Evolutionary conservation across 2,113 vertebrate species (phyloP).

Genomic region (Ranitomeya imitator): DNA sequence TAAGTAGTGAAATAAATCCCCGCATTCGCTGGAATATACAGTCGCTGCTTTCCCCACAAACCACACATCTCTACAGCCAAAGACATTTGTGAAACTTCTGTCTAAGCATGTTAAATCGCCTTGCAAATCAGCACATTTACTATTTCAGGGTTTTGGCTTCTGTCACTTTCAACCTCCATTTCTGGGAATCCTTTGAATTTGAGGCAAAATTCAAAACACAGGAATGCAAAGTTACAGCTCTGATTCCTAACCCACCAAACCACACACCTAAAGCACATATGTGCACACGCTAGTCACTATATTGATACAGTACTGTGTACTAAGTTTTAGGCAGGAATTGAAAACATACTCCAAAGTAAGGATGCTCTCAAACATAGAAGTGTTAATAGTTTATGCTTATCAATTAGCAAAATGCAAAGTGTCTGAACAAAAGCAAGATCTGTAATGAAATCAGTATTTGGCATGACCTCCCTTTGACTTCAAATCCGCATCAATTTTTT

Average conservation of each 20-base stretch:
- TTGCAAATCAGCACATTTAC: conserved; percentile 58
- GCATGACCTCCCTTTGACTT: no score
- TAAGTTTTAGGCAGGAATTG: no score
- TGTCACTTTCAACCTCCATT: conserved; percentile 41
- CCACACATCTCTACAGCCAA: conserved; percentile 54
- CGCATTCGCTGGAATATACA: conserved; percentile 26
- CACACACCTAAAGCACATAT: conserved; percentile 41
- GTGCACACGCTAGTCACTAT: conserved; percentile 12
- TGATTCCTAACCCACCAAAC: conserved; percentile 42
- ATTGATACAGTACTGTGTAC: background rate
- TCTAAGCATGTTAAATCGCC: conserved; percentile 57
- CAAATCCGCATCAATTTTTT: no score
- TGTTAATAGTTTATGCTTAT: no score
- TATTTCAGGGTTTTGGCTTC: conserved; percentile 53
- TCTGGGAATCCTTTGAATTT: conserved; percentile 55
- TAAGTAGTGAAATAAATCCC: conserved; percentile 50
- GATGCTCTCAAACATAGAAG: no score
- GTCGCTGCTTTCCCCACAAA: conserved; percentile 49
- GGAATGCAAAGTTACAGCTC: conserved; percentile 49
- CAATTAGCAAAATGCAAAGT: no score
- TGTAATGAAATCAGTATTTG: no score
- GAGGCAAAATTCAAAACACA: conserved; percentile 40
- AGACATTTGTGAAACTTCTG: conserved; percentile 54
- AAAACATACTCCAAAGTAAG: background rate
- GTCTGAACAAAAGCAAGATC: no score